Evolutionary conservation across 1,140 invertebrate genomes (phyloP), one percentile per base, ranked within the genome.

Genomic region (Dufourea novaeangliae): DNA sequence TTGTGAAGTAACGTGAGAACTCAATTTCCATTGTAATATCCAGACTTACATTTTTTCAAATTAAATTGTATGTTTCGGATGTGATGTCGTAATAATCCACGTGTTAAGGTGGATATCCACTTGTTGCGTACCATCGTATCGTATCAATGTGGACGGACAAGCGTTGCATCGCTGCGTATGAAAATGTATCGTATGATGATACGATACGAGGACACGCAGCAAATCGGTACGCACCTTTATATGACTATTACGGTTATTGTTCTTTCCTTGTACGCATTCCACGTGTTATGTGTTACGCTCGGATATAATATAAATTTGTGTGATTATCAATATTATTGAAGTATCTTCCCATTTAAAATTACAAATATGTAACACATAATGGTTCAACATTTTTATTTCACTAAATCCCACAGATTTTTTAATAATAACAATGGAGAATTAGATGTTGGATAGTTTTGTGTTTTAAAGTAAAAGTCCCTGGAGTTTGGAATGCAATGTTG

Each of bases 221-320:
- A n/a, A n/a, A n/a, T n/a, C n/a, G n/a, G n/a, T n/a, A n/a, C n/a
- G n/a, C 54, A 37, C 7, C 37, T n/a, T 22, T 44, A 54, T 61
- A 84, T 68, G 71, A 70, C 70, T 83, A 61, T 83, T 79, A 75
- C 54, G 22, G 52, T 84, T 83, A 84, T 56, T 83, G 80, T 82
- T 83, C 70, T 74, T 83, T 74, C 79, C 68, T 70, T 66, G 70
- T 56, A 76, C 29, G 80, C 66, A 82, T 84, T 79, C 44, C 82
- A 59, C 63, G n/a, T 77, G 57, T 34, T 79, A 76, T 52, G 66
- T 70, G 61, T 69, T 75, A 52, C 71, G 71, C 80, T 80, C 67
- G 63, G 22, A 50, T 71, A 25, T 71, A 71, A 74, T n/a, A 22
- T 54, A 70, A 78, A 72, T 68, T 76, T 12, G 69, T 82, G 69